These are phyloP conservation scores for Cyprinodon brontotheroides DNA, from an alignment of 2,113 vertebrate genomes.

Conservation along the genomic window DNA sequence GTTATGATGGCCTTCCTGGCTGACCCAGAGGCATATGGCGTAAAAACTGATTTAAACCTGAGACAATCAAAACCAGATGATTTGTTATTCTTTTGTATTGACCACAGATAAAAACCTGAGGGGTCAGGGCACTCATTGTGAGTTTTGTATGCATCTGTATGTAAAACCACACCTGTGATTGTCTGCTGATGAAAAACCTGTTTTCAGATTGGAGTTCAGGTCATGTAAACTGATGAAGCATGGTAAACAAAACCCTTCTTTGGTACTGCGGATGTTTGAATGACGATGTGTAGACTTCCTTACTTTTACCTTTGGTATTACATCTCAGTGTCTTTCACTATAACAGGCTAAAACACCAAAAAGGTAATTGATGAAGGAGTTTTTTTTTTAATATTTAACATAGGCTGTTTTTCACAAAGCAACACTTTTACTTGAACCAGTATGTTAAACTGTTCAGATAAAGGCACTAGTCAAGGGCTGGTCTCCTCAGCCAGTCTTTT, in stretches of 20 bases:
- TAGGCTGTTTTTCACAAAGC: neutral
- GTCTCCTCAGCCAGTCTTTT: conserved; percentile 19
- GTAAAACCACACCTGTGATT: conserved; percentile 44
- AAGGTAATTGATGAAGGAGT: neutral
- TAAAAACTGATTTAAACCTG: conserved; percentile 41
- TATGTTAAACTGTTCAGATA: conserved; percentile 36
- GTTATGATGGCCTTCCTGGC: neutral
- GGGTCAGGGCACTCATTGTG: conserved; percentile 25
- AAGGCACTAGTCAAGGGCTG: conserved; percentile 6
- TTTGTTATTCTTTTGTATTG: conserved; percentile 36
- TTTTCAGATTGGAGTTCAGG: conserved; percentile 22
- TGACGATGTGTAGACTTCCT: conserved; percentile 7
- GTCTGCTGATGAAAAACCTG: conserved; percentile 33
- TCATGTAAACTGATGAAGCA: neutral
- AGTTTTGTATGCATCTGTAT: conserved; percentile 26
- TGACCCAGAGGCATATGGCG: neutral
- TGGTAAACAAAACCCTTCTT: conserved; percentile 12
- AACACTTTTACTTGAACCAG: neutral
- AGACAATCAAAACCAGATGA: conserved; percentile 12
- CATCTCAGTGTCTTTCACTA: neutral
- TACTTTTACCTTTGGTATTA: neutral
- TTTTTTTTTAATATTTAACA: conserved; percentile 34
- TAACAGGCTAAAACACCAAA: neutral
- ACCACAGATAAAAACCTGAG: conserved; percentile 19
- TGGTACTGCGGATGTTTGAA: neutral